These are phyloP conservation scores for Leptinotarsa undecemlineata DNA, from an alignment of 1,140 invertebrate genomes.

Conservation along the genomic window DNA sequence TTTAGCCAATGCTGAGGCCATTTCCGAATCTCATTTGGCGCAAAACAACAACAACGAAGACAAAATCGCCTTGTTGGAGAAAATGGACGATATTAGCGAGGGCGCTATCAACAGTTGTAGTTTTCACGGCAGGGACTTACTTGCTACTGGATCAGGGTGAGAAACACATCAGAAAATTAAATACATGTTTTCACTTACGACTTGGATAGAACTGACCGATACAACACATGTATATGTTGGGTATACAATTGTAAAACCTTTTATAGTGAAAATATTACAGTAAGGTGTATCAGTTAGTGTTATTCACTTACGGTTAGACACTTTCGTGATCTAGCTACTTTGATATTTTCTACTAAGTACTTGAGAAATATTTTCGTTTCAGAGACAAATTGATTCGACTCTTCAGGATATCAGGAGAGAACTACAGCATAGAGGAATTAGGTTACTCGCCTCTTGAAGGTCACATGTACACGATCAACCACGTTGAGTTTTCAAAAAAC, in stretches of 20 bases:
- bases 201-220: not conserved
- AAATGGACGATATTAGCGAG: constrained; percentile 58
- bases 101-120: constrained; percentile 64
- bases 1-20: constrained; percentile 27
- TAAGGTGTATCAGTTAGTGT: no score
- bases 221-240: not conserved
- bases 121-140: constrained; percentile 57
- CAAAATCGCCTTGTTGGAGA: constrained; percentile 58
- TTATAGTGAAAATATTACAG: no score
- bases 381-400: constrained; percentile 65
- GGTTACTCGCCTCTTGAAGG: constrained; percentile 59
- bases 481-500: constrained; percentile 68
- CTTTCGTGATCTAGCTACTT: no score
- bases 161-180: not conserved
- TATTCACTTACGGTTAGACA: no score
- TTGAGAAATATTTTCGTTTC: constrained; percentile 25
- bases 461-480: constrained; percentile 68
- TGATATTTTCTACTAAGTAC: no score
- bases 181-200: not conserved
- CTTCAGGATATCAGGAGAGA: constrained; percentile 54
- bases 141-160: constrained; percentile 64
- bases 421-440: constrained; percentile 57
- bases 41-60: constrained; percentile 54
- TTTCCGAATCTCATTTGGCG: constrained; percentile 57
- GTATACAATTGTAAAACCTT: no score